phyloP scores from a whole-genome alignment of 2,888 invertebrate genomes.

The Limnephilus rhombicus region DNA sequence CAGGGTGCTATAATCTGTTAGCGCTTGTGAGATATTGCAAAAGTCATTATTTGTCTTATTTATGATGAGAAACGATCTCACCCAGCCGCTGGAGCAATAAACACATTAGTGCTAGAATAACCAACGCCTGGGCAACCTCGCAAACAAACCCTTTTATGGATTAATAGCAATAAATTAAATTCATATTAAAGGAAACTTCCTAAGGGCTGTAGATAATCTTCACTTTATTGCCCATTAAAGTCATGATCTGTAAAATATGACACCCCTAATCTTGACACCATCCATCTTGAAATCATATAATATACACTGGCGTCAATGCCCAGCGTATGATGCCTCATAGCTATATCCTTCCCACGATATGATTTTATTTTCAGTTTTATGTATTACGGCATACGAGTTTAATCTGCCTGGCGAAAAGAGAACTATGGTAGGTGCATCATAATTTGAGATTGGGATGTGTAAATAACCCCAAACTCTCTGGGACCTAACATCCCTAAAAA shows the following conservation, averaged over 20 bases:
- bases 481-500: no score
- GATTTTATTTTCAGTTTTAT: background rate
- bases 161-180: constrained; percentile 26
- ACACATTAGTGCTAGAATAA: background rate
- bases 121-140: background rate
- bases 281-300: constrained; percentile 19
- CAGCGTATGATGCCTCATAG: background rate
- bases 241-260: constrained; percentile 38
- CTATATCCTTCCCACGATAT: background rate
- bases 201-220: constrained; percentile 27
- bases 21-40: background rate
- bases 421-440: no score
- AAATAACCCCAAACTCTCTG: no score
- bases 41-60: background rate
- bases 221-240: constrained; percentile 40
- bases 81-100: background rate
- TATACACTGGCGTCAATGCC: background rate
- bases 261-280: constrained; percentile 21
- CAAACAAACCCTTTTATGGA: constrained; percentile 14
- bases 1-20: background rate
- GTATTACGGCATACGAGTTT: background rate
- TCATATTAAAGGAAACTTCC: constrained; percentile 13
- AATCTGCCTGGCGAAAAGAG: background rate
- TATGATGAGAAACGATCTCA: background rate
- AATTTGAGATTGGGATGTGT: no score